phyloP scores from a whole-genome alignment of 2,888 invertebrate genomes.

The Ophion obscuratus region DNA sequence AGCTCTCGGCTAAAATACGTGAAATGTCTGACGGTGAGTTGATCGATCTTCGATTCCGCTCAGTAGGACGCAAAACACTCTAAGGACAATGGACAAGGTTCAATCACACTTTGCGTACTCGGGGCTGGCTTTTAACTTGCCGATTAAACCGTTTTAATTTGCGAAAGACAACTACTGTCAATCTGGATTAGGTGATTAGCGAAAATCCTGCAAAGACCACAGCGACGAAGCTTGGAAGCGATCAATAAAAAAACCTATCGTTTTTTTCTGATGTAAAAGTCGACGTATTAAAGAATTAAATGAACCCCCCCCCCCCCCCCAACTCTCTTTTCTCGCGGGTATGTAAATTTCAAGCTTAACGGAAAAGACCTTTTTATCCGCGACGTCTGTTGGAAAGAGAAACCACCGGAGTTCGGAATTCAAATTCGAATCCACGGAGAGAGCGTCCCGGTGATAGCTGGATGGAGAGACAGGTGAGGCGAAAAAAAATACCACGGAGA shows the following conservation, averaged over 20 bases:
- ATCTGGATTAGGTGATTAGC: background rate
- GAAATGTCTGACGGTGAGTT: background rate
- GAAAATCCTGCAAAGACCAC: background rate
- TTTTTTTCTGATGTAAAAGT: background rate
- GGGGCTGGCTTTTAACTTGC: background rate
- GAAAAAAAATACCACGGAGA: slow-evolving; percentile 22
- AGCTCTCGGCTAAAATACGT: background rate
- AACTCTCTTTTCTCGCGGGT: background rate
- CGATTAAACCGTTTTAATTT: background rate
- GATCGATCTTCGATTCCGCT: background rate
- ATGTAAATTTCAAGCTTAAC: background rate
- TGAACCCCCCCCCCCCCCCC: background rate
- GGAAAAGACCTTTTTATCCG: background rate
- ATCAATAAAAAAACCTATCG: background rate
- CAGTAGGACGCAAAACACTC: background rate
- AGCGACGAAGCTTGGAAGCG: background rate
- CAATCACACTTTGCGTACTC: background rate
- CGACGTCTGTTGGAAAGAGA: background rate
- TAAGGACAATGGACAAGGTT: background rate
- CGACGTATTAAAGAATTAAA: background rate
- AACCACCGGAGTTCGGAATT: background rate
- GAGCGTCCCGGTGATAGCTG: slow-evolving; percentile 6
- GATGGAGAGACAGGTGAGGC: slow-evolving; percentile 13
- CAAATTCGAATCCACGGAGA: background rate
- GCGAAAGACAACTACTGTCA: background rate